Evolutionary conservation across 2,888 invertebrate species (phyloP), one percentile per base, ranked within the genome.

Genomic region (Ennomos fuscantarius): DNA sequence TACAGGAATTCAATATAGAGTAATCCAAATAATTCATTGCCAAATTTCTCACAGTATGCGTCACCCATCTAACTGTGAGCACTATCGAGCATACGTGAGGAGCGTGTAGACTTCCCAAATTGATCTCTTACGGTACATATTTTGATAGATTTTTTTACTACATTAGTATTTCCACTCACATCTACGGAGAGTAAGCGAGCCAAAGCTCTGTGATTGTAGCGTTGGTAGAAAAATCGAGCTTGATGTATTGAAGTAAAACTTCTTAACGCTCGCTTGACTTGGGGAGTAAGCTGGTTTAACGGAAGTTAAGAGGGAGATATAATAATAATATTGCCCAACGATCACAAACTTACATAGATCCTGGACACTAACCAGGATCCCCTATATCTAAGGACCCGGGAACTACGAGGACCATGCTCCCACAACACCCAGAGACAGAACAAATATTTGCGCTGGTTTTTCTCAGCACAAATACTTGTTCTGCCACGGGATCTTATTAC

Each of bases 131-230:
- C 60, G 58, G 62, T 65, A 57, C 56, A 53, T 51, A 54, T 64
- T 67, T 67, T 50, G 56, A 57, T 62, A 60, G 48, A 55, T 55
- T 55, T 59, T 64, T 60, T 60, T 49, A 44, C 41, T 36, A 8
- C 68, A 75, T 81, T 79, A 70, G 49, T 58, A 45, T 81, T 82
- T 78, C 83, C 60, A 59, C 68, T 79, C 82, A 82, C 81, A 81
- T 76, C 40, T 45, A 9, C 5, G 2, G 37, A 67, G 70, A 58
- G 60, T 64, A 65, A 64, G 65, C 60, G 65, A 64, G 74, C 73
- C 73, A 71, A 70, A 73, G 70, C 54, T 60, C 46, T 34, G 11
- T 8, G 9, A 8, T 8, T 3, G 79, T 78, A 81, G 34, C 24
- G 82, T 67, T 62, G 33, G 76, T 74, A 82, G 31, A 75, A 64